These are phyloP conservation scores for Heliconius eleuchia DNA, from an alignment of 1,140 invertebrate species.

Conservation along the genomic window DNA sequence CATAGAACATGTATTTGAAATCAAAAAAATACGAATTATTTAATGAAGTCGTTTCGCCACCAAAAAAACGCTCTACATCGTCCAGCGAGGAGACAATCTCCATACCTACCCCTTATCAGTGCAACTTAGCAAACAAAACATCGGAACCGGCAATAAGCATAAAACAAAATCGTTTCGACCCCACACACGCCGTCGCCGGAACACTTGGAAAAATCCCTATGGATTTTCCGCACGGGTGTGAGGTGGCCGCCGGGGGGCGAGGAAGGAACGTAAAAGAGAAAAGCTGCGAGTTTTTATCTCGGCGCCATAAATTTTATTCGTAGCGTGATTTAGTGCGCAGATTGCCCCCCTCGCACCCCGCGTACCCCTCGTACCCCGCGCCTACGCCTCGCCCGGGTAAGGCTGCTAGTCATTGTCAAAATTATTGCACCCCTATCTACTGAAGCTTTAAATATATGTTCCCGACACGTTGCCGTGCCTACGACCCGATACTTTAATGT, in stretches of 20 bases:
- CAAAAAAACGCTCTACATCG: constrained; percentile 20
- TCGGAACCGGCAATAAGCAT: constrained; percentile 76
- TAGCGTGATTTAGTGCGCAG: constrained; percentile 83
- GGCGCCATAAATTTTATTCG: constrained; percentile 83
- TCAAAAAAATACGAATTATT: neutral
- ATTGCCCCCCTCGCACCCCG: constrained; percentile 73
- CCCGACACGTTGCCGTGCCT: constrained; percentile 70
- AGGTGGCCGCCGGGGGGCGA: constrained; percentile 52
- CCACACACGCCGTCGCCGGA: constrained; percentile 76
- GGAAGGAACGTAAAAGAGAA: constrained; percentile 82
- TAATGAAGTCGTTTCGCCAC: constrained; percentile 20
- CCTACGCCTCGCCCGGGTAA: constrained; percentile 77
- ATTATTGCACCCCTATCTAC: constrained; percentile 82
- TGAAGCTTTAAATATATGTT: constrained; percentile 81
- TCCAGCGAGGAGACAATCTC: constrained; percentile 59
- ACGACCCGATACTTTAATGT: constrained; percentile 58
- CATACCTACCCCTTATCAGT: constrained; percentile 70
- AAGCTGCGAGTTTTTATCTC: constrained; percentile 83
- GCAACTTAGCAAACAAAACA: constrained; percentile 79
- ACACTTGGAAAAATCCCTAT: constrained; percentile 81
- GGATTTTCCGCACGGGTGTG: constrained; percentile 76
- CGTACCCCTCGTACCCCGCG: constrained; percentile 69
- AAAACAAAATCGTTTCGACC: constrained; percentile 79
- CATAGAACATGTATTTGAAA: neutral
- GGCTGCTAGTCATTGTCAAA: constrained; percentile 81